Conservation (phyloP, 2,888 invertebrate genomes). For the Acanthosepion esculentum region DNA sequence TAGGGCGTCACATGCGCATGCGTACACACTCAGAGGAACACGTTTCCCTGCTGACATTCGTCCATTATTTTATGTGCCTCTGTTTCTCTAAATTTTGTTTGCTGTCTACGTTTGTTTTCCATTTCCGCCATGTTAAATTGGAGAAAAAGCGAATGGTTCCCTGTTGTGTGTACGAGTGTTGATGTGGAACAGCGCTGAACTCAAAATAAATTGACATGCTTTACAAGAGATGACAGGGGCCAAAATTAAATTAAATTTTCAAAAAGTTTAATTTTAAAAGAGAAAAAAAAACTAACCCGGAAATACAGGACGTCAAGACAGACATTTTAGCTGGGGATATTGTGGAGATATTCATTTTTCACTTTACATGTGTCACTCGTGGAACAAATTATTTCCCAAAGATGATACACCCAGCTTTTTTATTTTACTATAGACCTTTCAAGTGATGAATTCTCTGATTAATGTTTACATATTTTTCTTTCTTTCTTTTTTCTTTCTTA, state of each 20-base stretch:
- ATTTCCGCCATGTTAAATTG: not conserved
- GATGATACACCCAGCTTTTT: not conserved
- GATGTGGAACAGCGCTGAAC: not conserved
- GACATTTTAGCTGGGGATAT: not conserved
- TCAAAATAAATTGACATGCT: constrained; percentile 5
- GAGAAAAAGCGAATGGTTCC: not conserved
- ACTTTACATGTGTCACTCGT: not conserved
- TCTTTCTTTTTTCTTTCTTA: not conserved
- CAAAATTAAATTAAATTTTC: constrained; percentile 22
- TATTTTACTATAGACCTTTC: too few relatives aligned
- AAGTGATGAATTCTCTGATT: too few relatives aligned
- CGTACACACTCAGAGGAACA: not conserved
- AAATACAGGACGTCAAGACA: not conserved
- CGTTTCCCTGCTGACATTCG: not conserved
- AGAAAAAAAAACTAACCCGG: not conserved
- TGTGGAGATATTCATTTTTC: not conserved
- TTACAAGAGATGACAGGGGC: not conserved
- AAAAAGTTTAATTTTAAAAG: not conserved
- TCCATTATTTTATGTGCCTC: not conserved
- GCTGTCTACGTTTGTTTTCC: not conserved
- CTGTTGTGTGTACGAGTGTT: not conserved
- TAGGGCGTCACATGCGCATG: not conserved
- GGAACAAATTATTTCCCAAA: not conserved
- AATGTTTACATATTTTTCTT: too few relatives aligned
- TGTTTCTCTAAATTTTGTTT: not conserved